These are phyloP conservation scores for Athrips mouffetella DNA, from an alignment of 2,888 invertebrate species.

Conservation along the genomic window DNA sequence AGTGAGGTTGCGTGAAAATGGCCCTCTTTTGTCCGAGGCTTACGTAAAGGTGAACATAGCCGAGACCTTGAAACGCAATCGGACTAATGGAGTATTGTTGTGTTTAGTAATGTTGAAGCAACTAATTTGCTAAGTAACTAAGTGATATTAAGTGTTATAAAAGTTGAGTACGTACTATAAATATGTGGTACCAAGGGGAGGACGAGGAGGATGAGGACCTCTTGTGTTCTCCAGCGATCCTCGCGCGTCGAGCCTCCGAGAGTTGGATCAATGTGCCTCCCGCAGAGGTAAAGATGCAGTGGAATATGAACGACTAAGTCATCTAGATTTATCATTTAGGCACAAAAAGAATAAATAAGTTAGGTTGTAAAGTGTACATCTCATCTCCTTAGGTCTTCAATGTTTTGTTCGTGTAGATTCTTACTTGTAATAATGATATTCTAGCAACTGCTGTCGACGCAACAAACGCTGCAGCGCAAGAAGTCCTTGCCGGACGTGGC, in stretches of 20 bases:
- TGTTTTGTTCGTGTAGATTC: constrained; percentile 26
- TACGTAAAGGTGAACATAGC: constrained; percentile 15
- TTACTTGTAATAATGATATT: not conserved
- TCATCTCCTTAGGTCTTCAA: not conserved
- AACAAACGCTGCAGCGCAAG: constrained; percentile 91
- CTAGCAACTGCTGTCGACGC: constrained; percentile 85
- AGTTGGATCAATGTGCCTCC: constrained; percentile 94
- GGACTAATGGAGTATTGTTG: constrained; percentile 7
- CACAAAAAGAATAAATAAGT: not conserved
- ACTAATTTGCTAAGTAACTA: not conserved
- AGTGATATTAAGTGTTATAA: constrained; percentile 10
- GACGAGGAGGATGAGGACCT: constrained; percentile 92
- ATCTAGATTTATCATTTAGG: not conserved
- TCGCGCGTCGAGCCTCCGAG: constrained; percentile 91
- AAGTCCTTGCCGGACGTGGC: constrained; percentile 98
- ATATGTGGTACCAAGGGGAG: constrained; percentile 88
- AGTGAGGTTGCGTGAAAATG: constrained; percentile 10
- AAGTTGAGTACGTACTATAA: constrained; percentile 26
- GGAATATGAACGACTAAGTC: not conserved
- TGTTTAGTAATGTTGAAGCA: constrained; percentile 7
- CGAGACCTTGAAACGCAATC: constrained; percentile 16
- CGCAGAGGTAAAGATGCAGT: constrained; percentile 82
- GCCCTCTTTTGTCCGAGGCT: not conserved
- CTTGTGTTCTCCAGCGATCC: constrained; percentile 91
- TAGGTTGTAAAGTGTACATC: not conserved